Base-by-base conservation (phyloP, 2,888 invertebrate species). In the Amphiduros pacificus region DNA sequence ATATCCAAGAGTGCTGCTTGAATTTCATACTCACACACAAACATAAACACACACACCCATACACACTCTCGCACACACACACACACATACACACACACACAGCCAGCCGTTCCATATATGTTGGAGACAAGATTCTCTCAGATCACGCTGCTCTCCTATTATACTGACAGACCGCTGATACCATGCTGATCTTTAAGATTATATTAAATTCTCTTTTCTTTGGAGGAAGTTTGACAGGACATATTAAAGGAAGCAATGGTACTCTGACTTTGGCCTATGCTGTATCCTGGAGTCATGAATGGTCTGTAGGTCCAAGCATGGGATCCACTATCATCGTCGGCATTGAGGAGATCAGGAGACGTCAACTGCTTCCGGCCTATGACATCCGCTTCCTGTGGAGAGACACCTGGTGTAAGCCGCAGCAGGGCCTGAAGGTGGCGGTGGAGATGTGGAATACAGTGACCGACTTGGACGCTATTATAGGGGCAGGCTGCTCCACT, bases 401-500 rank as follows among this genome's bases (percentile, higher is more conserved):
- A 20, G 44, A 44, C 44, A 44, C 44, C 5, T 44, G 44, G 44
- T 44, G 44, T 22, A 44, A 44, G 22, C 22, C 44, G n/a, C 6
- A 11, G 22, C 44, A 17, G n/a, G 44, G 44, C n/a, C 20, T 44
- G 44, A 22, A 44, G n/a, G 22, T 44, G 44, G 44, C 44, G 22
- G 6, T 44, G 6, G 44, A 44, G 6, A 44, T 44, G 44, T 44
- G 44, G 44, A 22, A 44, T 6, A n/a, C n/a, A n/a, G n/a, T n/a
- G n/a, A n/a, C n/a, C n/a, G n/a, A n/a, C n/a, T n/a, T n/a, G n/a
- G n/a, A n/a, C n/a, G n/a, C n/a, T n/a, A n/a, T n/a, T n/a, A n/a
- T 28, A 59, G 59, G 62, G 2, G 54, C 62, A 22, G 53, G 44
- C 4, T 74, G 74, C 61, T 74, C 75, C 49, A 68, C 69, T 14